Evolutionary conservation across 2,113 vertebrate genomes (phyloP).

Genomic region (Felis chaus): DNA sequence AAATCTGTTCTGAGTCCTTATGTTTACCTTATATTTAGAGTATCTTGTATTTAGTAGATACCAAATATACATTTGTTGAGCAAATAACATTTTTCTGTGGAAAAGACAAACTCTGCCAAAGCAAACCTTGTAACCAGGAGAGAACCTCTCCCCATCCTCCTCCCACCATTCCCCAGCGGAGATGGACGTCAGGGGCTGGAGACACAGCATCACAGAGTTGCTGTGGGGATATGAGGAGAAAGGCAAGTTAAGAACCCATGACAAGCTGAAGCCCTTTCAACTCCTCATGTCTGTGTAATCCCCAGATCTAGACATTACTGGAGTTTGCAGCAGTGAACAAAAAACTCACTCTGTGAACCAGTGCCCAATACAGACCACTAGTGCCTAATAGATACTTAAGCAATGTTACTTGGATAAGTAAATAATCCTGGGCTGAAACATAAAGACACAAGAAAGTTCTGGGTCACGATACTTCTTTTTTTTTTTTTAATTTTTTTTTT

Average conservation of each 20-base stretch:
- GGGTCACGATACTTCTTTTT: not conserved
- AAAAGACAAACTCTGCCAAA: not conserved
- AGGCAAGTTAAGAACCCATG: not conserved
- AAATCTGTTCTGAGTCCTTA: not conserved
- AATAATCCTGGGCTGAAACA: not conserved
- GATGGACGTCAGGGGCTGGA: not conserved
- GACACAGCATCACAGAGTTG: rapidly evolving
- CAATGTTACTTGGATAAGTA: not conserved
- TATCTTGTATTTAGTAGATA: not conserved
- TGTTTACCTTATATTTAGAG: not conserved
- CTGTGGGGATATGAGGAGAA: not conserved
- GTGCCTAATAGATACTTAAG: rapidly evolving
- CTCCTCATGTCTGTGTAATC: not conserved
- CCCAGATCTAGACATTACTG: not conserved
- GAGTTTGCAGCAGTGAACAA: not conserved
- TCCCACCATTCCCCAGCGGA: not conserved
- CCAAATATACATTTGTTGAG: not conserved
- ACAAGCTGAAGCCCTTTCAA: not conserved
- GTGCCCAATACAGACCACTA: not conserved
- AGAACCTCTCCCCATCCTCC: not conserved
- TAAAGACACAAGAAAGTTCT: not conserved
- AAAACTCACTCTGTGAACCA: not conserved
- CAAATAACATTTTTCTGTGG: not conserved
- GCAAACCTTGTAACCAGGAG: not conserved
- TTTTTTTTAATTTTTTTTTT: too few relatives aligned